Evolutionary conservation across 2,113 vertebrate species (phyloP).

Genomic region (Vombatus ursinus): DNA sequence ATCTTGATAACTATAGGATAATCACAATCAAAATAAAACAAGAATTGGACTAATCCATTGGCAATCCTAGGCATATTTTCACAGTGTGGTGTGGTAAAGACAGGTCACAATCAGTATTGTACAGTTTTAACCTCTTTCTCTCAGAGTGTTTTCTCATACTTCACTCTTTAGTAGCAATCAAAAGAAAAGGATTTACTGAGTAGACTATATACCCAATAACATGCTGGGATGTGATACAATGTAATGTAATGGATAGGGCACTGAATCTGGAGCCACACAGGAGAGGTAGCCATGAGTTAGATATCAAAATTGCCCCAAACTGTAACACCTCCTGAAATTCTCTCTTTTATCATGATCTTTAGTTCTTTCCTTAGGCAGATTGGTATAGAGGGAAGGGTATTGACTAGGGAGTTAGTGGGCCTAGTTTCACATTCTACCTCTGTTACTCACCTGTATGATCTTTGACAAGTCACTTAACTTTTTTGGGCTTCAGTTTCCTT

Average conservation of each 20-base stretch:
- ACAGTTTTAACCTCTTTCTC: background rate
- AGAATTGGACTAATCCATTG: background rate
- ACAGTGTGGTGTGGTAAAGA: background rate
- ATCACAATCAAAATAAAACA: background rate
- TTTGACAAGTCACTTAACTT: background rate
- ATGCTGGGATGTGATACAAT: background rate
- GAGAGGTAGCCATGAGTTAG: too few species aligned
- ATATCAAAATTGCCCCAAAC: too few species aligned
- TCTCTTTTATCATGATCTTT: background rate
- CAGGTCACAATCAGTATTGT: background rate
- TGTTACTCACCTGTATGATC: background rate
- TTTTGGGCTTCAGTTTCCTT: background rate
- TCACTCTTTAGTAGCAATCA: background rate
- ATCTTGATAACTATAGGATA: background rate
- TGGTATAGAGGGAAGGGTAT: background rate
- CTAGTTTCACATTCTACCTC: background rate
- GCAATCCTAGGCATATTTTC: background rate
- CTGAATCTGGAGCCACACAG: too few species aligned
- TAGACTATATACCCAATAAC: background rate
- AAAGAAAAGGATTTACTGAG: background rate
- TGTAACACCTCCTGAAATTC: background rate
- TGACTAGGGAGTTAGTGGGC: background rate
- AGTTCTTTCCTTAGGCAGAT: background rate
- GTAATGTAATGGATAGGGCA: too few species aligned
- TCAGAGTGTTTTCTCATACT: background rate